phyloP scores from a whole-genome alignment of 1,140 invertebrate species.

The Neodiprion lecontei region DNA sequence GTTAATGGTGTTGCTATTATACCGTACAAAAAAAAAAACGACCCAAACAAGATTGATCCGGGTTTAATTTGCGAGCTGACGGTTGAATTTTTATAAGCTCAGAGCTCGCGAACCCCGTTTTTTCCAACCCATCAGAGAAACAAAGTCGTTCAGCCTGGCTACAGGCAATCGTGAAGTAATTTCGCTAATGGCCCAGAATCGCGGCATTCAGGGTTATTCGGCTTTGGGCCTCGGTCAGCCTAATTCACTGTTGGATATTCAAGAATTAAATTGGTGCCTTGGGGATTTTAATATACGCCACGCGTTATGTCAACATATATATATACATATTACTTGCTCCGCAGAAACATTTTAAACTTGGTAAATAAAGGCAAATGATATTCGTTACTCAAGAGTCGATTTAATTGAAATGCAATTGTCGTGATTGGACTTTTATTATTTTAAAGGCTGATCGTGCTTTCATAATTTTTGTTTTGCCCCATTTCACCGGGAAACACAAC shows the following conservation, averaged over 20 bases:
- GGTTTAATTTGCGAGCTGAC: background rate
- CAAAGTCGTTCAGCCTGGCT: background rate
- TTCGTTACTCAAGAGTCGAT: background rate
- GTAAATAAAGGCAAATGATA: background rate
- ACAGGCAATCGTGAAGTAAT: slow-evolving; percentile 39
- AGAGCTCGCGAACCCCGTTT: background rate
- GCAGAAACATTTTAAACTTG: background rate
- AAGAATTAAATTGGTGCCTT: slow-evolving; percentile 53
- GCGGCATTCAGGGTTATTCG: slow-evolving; percentile 34
- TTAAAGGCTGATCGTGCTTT: too few species aligned
- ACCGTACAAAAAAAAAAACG: background rate
- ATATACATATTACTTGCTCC: background rate
- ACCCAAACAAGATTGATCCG: background rate
- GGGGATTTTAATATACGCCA: slow-evolving; percentile 22
- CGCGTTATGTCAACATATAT: too few species aligned
- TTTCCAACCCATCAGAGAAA: slow-evolving; percentile 12
- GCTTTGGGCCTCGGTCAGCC: slow-evolving; percentile 31
- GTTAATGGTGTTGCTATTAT: too few species aligned
- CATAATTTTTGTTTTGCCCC: too few species aligned
- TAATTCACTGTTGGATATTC: slow-evolving; percentile 54
- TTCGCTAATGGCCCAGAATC: slow-evolving; percentile 55
- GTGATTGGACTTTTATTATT: too few species aligned
- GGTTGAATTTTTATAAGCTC: slow-evolving; percentile 1
- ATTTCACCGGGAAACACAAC: too few species aligned
- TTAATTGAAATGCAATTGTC: background rate